These are phyloP conservation scores for Leucophenga varia DNA, from an alignment of 1,140 invertebrate genomes.

Conservation along the genomic window DNA sequence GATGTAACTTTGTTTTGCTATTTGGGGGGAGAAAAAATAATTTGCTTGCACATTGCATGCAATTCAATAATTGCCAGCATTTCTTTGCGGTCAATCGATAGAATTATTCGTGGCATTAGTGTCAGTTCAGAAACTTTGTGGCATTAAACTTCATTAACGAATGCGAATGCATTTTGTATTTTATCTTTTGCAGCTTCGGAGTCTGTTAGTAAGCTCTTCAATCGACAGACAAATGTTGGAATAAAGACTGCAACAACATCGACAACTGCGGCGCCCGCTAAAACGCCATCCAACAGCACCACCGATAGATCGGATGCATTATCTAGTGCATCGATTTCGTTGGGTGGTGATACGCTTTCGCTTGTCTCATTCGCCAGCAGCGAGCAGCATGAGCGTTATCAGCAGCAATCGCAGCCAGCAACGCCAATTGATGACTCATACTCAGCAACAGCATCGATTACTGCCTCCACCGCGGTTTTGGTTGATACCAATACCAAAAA, in stretches of 20 bases:
- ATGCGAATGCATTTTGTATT: slow-evolving; percentile 18
- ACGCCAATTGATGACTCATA: slow-evolving; percentile 35
- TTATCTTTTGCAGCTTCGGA: slow-evolving; percentile 39
- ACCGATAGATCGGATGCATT: slow-evolving; percentile 39
- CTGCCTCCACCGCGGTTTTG: slow-evolving; percentile 42
- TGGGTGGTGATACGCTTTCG: slow-evolving; percentile 30
- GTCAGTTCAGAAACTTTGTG: slow-evolving; percentile 39
- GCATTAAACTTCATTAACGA: slow-evolving; percentile 1
- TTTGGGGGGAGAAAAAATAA: too few relatives aligned
- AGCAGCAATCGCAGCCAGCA: slow-evolving; percentile 28
- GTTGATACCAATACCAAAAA: slow-evolving; percentile 12
- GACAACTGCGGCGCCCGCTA: slow-evolving; percentile 6
- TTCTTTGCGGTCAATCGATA: slow-evolving; percentile 23
- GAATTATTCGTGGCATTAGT: slow-evolving; percentile 37
- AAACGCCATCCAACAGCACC: too few relatives aligned
- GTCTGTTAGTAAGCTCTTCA: slow-evolving; percentile 52
- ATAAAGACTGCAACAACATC: slow-evolving; percentile 36
- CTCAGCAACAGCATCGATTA: slow-evolving; percentile 36
- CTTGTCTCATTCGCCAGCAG: slow-evolving; percentile 42
- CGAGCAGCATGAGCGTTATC: slow-evolving; percentile 18
- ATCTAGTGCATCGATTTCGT: slow-evolving; percentile 29
- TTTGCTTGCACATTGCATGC: background rate
- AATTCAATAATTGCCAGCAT: slow-evolving; percentile 16
- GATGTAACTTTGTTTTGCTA: too few relatives aligned
- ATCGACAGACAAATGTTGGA: slow-evolving; percentile 43